Base-by-base conservation (phyloP, 2,113 vertebrate species). In the Aphelocoma coerulescens region DNA sequence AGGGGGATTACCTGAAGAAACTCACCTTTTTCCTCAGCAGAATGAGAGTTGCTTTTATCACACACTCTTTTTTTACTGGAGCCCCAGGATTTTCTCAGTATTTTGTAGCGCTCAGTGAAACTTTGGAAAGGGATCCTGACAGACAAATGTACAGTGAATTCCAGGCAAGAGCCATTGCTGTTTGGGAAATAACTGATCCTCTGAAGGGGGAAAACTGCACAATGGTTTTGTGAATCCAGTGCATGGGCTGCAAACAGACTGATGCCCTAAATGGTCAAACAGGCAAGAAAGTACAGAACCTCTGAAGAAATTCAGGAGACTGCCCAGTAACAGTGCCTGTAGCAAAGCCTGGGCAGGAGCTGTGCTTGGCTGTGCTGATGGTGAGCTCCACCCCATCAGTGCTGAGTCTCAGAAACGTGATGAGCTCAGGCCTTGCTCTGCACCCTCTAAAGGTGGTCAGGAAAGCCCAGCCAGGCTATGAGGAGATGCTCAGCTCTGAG, bases 81-180 rank as follows among this genome's bases (percentile, higher is more conserved):
- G 68, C 75, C 88, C 52, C 3, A 3, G 49, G 97, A 88, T 96
- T 89, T 97, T 41, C 95, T 89, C 66, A 99, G 97, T 28, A 99
- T 52, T 57, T 95, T 52, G 1, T 99, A 99, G 54, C 99, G 98
- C 39, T 99, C 98, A 24, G 98, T 32, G 88, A 99, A 99, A 78
- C 97, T 97, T 92, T 71, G 92, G 81, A 99, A 98, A 54, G 99
- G 98, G 95, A 99, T 98, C 96, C 99, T 99, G 95, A 11, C 11
- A 80, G 35, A 88, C 84, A 91, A 94, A 95, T 1, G 20, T 11
- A 30, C 48, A 93, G 62, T 65, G 33, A 90, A 49, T 84, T 41
- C 58, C 39, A 62, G 39, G 52, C 28, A 61, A 11, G 58, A 16
- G 20, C 6, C 33, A 37, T 5, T 49, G 2, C 46, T 37, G 4